Conservation (phyloP, 2,888 invertebrate species). For the Protophormia terraenovae region DNA sequence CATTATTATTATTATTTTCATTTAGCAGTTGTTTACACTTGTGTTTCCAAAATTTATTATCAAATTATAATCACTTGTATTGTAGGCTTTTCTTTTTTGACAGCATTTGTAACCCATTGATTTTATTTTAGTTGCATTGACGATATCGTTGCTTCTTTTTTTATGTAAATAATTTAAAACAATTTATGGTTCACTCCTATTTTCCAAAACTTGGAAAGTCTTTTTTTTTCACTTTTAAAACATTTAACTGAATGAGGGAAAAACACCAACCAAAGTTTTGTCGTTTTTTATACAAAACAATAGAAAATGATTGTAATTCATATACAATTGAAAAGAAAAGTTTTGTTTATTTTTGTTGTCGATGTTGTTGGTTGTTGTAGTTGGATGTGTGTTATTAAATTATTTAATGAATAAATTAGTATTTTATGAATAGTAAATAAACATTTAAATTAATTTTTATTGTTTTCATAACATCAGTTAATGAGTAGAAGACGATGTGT, state of each 20-base stretch:
- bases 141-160: not conserved
- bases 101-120: not conserved
- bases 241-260: not conserved
- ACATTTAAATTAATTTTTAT: conserved; percentile 16
- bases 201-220: conserved; percentile 23
- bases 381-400: conserved; percentile 19
- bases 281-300: not conserved
- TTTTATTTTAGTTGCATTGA: conserved; percentile 17
- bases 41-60: not conserved
- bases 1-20: not conserved
- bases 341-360: conserved; percentile 10
- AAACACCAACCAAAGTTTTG: conserved; percentile 2
- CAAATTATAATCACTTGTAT: conserved; percentile 1
- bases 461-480: not conserved
- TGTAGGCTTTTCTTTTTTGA: conserved; percentile 1
- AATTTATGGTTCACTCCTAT: conserved; percentile 37
- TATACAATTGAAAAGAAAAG: conserved; percentile 35
- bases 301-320: conserved; percentile 22
- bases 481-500: not conserved
- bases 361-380: conserved; percentile 26
- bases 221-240: not conserved
- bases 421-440: conserved; percentile 19
- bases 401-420: conserved; percentile 43
- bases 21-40: not conserved
- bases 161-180: conserved; percentile 32